Conservation (phyloP, 2,113 vertebrate genomes). For the Capreolus pygargus region DNA sequence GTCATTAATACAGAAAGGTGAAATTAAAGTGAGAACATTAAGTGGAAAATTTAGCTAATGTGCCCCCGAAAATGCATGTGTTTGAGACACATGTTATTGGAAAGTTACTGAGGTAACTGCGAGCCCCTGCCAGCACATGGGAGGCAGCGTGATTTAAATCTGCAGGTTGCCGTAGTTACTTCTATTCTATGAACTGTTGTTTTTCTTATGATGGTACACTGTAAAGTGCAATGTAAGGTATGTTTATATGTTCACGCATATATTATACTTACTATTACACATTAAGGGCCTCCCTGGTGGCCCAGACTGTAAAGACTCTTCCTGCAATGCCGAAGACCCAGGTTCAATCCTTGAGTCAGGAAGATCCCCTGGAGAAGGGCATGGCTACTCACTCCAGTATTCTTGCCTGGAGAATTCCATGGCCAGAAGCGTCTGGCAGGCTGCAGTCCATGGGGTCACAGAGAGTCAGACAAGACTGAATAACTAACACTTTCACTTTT, state of each 20-base stretch:
- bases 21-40: not conserved
- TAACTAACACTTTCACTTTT: not conserved
- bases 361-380: not conserved
- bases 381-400: not conserved
- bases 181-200: conserved; percentile 45
- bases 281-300: not conserved
- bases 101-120: conserved; percentile 5
- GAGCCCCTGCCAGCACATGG: not conserved
- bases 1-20: not conserved
- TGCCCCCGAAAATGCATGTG: not conserved
- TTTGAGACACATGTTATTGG: conserved; percentile 27
- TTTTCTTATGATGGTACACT: conserved; percentile 28
- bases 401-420: not conserved
- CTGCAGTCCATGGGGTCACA: not conserved
- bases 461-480: not conserved
- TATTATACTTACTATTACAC: not conserved
- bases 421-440: not conserved
- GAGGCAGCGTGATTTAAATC: conserved; percentile 31
- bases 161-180: conserved; percentile 68
- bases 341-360: not conserved
- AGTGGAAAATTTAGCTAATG: not conserved
- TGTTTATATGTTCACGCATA: not conserved
- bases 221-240: not conserved
- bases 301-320: not conserved
- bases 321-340: not conserved